Conservation (phyloP, 1,140 invertebrate genomes). For the Cryptotermes secundus region DNA sequence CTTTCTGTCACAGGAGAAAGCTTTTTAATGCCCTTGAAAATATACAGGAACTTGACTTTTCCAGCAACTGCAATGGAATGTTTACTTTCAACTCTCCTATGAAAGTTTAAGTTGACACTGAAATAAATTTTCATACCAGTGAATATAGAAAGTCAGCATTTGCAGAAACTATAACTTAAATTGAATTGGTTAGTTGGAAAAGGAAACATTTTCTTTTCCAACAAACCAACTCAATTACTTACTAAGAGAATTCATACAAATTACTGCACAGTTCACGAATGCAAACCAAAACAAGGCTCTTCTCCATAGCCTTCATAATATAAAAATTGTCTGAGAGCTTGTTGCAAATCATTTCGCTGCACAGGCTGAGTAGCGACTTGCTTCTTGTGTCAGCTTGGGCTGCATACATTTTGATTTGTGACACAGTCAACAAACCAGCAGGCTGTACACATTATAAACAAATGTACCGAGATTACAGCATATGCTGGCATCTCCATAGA, state of each 20-base stretch:
- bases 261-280: background rate
- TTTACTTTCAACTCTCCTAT: background rate
- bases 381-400: too few species aligned
- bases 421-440: too few species aligned
- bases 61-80: background rate
- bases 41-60: background rate
- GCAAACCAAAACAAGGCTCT: background rate
- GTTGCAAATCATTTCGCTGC: too few species aligned
- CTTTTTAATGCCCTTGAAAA: background rate
- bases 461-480: too few species aligned
- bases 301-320: background rate
- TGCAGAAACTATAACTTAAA: background rate
- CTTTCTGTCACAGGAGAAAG: background rate
- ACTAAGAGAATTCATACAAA: background rate
- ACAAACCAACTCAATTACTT: background rate
- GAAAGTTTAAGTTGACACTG: background rate
- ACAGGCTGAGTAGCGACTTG: too few species aligned
- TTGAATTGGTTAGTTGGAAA: background rate
- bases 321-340: too few species aligned
- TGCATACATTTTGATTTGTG: too few species aligned
- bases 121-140: background rate
- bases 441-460: too few species aligned
- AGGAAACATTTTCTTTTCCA: too few species aligned
- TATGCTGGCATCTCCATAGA: too few species aligned
- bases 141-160: background rate